These are phyloP conservation scores for Percopsis transmontana DNA, from an alignment of 2,113 vertebrate genomes.

Conservation along the genomic window DNA sequence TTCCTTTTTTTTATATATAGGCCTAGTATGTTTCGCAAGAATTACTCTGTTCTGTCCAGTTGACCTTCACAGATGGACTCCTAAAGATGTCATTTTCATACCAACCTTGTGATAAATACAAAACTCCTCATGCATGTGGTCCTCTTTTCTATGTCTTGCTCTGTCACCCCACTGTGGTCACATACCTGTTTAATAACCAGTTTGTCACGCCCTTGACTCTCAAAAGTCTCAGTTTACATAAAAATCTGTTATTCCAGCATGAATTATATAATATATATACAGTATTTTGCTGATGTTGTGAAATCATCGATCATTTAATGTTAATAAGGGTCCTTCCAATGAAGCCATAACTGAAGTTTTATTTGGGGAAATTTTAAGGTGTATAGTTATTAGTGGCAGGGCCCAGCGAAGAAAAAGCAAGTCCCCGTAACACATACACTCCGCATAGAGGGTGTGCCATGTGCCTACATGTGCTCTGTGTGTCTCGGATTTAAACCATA, in stretches of 20 bases:
- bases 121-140: conserved; percentile 11
- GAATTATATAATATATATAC: conserved; percentile 52
- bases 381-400: too few relatives aligned
- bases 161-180: conserved; percentile 61
- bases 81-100: conserved; percentile 11
- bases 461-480: too few relatives aligned
- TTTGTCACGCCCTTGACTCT: conserved; percentile 74
- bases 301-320: too few relatives aligned
- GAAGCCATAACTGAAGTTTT: background rate
- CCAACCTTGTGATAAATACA: conserved; percentile 11
- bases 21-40: background rate
- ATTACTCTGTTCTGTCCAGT: background rate
- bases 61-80: background rate
- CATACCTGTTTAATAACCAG: conserved; percentile 64
- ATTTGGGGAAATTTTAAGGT: too few relatives aligned
- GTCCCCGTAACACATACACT: too few relatives aligned
- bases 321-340: background rate
- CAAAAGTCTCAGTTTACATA: conserved; percentile 54
- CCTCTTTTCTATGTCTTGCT: conserved; percentile 59
- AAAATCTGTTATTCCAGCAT: conserved; percentile 56
- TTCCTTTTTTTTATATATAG: background rate
- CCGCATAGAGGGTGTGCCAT: too few relatives aligned
- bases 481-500: too few relatives aligned
- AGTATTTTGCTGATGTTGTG: conserved; percentile 26
- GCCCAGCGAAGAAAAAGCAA: too few relatives aligned